These are phyloP conservation scores for Argyrosomus regius DNA, from an alignment of 2,797 vertebrate species.

Conservation along the genomic window DNA sequence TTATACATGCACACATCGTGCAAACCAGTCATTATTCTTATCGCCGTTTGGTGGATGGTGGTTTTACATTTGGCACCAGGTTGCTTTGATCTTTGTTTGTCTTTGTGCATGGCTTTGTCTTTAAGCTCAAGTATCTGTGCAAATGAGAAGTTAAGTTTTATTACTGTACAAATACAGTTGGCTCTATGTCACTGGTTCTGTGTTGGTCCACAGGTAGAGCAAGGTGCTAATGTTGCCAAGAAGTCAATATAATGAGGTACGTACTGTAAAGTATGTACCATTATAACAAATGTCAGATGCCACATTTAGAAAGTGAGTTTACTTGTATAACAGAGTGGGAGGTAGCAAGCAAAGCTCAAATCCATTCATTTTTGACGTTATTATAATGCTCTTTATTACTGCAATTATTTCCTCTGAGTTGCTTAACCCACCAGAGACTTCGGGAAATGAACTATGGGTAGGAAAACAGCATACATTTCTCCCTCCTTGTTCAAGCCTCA, in stretches of 20 bases:
- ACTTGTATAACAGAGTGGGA: conserved; percentile 49
- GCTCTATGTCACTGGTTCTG: not conserved
- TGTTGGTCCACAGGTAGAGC: not conserved
- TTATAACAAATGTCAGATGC: conserved; percentile 41
- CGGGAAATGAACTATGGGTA: conserved; percentile 35
- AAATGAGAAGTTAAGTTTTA: not conserved
- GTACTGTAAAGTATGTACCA: conserved; percentile 17
- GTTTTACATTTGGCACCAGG: not conserved
- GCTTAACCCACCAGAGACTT: conserved; percentile 59
- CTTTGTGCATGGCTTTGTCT: not conserved
- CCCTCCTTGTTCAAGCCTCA: conserved; percentile 36
- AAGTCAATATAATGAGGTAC: not conserved
- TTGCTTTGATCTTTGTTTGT: conserved; percentile 2
- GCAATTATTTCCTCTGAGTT: conserved; percentile 52
- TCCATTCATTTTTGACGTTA: conserved; percentile 47
- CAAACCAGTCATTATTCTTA: conserved; percentile 10
- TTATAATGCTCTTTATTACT: conserved; percentile 56
- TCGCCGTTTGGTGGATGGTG: not conserved
- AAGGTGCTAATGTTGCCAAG: not conserved
- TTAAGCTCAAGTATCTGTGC: not conserved
- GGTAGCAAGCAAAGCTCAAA: conserved; percentile 25
- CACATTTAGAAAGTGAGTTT: conserved; percentile 53
- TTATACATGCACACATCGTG: conserved; percentile 20
- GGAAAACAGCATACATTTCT: conserved; percentile 26
- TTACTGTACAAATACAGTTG: not conserved